These are phyloP conservation scores for Agrilus planipennis DNA, from an alignment of 1,140 invertebrate genomes.

Conservation along the genomic window DNA sequence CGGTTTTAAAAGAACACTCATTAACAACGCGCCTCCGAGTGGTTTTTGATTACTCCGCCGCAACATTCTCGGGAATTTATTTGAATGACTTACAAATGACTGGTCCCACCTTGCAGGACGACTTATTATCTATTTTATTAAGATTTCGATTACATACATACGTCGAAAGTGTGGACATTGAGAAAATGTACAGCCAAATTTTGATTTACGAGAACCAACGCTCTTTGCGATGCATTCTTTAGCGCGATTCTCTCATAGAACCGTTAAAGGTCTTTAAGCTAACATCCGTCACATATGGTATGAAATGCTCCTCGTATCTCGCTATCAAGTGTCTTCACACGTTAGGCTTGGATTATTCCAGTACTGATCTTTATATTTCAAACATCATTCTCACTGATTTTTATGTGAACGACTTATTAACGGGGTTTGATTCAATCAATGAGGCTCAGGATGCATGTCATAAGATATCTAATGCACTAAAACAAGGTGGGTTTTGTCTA, in stretches of 20 bases:
- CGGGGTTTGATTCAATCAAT: conserved; percentile 25
- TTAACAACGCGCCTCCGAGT: conserved; percentile 25
- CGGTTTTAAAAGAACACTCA: conserved; percentile 23
- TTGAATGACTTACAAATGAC: conserved; percentile 22
- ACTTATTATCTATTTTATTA: conserved; percentile 29
- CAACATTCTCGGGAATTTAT: conserved; percentile 3
- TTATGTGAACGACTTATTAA: conserved; percentile 11
- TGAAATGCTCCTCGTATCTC: conserved; percentile 17
- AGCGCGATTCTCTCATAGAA: conserved; percentile 16
- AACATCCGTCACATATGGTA: conserved; percentile 22
- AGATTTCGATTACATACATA: conserved; percentile 30
- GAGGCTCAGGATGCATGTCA: conserved; percentile 18
- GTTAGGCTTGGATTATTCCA: conserved; percentile 7
- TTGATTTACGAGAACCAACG: conserved; percentile 18
- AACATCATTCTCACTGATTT: conserved; percentile 6
- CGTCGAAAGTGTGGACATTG: conserved; percentile 33
- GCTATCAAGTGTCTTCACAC: conserved; percentile 14
- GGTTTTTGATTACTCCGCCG: conserved; percentile 29
- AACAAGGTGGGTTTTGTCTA: conserved; percentile 12
- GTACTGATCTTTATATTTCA: background rate
- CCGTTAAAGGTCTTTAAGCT: conserved; percentile 20
- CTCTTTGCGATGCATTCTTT: conserved; percentile 27
- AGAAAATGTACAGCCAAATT: conserved; percentile 31
- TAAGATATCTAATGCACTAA: conserved; percentile 27
- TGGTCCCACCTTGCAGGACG: conserved; percentile 22